Percentiles rank a stretch among this genome's conserved stretches.
These are phyloP conservation scores for Drosophila prostipennis DNA, from an alignment of 2,888 invertebrate genomes.

Conservation along the genomic window DNA sequence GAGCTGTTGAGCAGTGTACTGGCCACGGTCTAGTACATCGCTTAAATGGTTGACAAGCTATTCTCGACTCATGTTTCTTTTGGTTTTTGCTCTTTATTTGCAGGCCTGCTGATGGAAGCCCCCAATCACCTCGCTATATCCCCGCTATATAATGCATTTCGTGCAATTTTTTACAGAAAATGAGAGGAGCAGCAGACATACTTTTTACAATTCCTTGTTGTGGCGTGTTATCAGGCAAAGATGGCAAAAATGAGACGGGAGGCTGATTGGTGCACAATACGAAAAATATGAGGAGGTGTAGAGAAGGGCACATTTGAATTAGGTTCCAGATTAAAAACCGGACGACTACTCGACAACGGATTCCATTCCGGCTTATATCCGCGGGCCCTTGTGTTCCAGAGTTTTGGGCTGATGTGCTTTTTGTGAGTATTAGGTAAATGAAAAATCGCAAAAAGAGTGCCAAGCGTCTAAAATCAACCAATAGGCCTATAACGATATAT, in stretches of 20 bases:
- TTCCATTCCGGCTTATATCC: slow-evolving; percentile 19
- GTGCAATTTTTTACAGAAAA: slow-evolving; percentile 70
- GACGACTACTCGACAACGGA: slow-evolving; percentile 54
- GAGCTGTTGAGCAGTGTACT: slow-evolving; percentile 16
- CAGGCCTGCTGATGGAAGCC: slow-evolving; percentile 80
- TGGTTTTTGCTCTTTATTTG: slow-evolving; percentile 38
- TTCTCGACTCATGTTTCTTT: slow-evolving; percentile 37
- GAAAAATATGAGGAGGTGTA: slow-evolving; percentile 1
- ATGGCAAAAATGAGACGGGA: neutral
- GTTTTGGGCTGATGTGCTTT: slow-evolving; percentile 36
- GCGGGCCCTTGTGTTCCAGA: neutral
- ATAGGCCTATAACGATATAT: slow-evolving; percentile 15
- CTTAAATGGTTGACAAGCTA: slow-evolving; percentile 59
- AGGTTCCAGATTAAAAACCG: slow-evolving; percentile 32
- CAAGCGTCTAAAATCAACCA: slow-evolving; percentile 24
- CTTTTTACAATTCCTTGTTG: slow-evolving; percentile 64
- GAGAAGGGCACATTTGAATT: slow-evolving; percentile 18
- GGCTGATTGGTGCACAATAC: slow-evolving; percentile 13
- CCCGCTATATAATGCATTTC: slow-evolving; percentile 64
- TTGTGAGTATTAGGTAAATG: slow-evolving; percentile 74
- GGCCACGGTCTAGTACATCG: slow-evolving; percentile 65
- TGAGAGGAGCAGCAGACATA: slow-evolving; percentile 29
- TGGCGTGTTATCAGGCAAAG: slow-evolving; percentile 55
- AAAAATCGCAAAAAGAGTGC: slow-evolving; percentile 66
- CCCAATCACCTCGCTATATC: slow-evolving; percentile 28